A percentile compares a stretch with the other conserved stretches of the same genome.
These are phyloP conservation scores for Micromesistius poutassou DNA, from an alignment of 2,797 vertebrate genomes.

Conservation along the genomic window DNA sequence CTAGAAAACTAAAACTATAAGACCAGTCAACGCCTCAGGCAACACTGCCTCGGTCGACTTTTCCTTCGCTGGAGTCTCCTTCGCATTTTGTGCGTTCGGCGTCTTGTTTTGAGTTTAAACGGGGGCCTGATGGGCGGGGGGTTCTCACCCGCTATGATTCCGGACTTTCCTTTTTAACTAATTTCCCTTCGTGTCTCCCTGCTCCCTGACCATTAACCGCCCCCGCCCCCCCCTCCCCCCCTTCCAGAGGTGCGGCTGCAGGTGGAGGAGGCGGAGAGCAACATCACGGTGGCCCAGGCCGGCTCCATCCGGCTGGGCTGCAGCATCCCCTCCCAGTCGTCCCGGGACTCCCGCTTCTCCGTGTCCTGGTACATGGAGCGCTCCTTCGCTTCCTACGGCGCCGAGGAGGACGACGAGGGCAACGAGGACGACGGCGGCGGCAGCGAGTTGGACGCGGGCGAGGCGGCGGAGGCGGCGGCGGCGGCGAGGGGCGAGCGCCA, in stretches of 20 bases:
- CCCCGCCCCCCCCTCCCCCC: neutral
- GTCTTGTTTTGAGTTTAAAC: neutral
- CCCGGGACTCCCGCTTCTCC: conserved; percentile 87
- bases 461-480: conserved; percentile 35
- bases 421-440: conserved; percentile 46
- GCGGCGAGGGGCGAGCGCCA: conserved; percentile 42
- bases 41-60: conserved; percentile 3
- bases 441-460: conserved; percentile 32
- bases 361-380: conserved; percentile 89
- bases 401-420: conserved; percentile 38
- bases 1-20: conserved; percentile 38
- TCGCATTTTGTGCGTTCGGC: neutral
- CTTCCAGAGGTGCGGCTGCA: conserved; percentile 82
- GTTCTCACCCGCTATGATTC: neutral
- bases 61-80: neutral
- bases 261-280: conserved; percentile 84
- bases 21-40: conserved; percentile 34
- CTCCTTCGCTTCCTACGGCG: conserved; percentile 36
- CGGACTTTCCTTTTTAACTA: neutral
- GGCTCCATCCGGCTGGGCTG: conserved; percentile 86
- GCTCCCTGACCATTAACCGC: neutral
- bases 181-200: too few species aligned
- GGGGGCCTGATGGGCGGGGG: neutral
- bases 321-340: conserved; percentile 86
- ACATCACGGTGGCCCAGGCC: conserved; percentile 83